phyloP scores from a whole-genome alignment of 2,888 invertebrate species.

The Itoplectis maculator region DNA sequence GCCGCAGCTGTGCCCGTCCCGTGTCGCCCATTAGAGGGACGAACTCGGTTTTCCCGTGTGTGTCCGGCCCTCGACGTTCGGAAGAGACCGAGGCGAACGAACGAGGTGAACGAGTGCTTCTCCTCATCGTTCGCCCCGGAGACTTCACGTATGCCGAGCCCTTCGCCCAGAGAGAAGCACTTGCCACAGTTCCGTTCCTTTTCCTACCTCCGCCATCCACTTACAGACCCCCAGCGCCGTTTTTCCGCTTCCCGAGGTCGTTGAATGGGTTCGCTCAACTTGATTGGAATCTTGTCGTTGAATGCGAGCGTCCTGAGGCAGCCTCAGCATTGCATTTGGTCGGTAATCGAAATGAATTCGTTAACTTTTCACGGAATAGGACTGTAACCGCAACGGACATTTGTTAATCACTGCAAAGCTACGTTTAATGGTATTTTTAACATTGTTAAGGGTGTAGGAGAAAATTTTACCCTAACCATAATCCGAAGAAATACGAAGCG shows the following conservation, averaged over 20 bases:
- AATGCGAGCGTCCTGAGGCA: not conserved
- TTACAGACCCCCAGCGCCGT: constrained; percentile 32
- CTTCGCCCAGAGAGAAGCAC: not conserved
- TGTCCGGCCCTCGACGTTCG: constrained; percentile 65
- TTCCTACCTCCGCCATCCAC: constrained; percentile 16
- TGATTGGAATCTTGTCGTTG: not conserved
- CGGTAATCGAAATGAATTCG: not conserved
- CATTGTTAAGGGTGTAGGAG: not conserved
- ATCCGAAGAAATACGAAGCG: too few species aligned
- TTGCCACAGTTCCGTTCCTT: constrained; percentile 30
- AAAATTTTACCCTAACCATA: too few species aligned
- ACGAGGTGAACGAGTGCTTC: constrained; percentile 49
- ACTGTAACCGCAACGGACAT: not conserved
- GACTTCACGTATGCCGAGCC: constrained; percentile 5
- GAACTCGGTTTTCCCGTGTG: constrained; percentile 68
- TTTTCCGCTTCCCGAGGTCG: not conserved
- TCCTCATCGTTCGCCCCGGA: constrained; percentile 35
- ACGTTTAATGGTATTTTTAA: not conserved
- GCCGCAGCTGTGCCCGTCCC: constrained; percentile 75
- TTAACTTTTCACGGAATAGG: not conserved
- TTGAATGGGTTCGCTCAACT: not conserved
- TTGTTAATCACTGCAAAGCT: not conserved
- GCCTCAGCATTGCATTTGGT: not conserved
- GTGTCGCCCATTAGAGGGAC: constrained; percentile 75
- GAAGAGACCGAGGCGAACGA: constrained; percentile 42